Conservation (phyloP, 2,888 invertebrate genomes). For the Lasioglossum morio region DNA sequence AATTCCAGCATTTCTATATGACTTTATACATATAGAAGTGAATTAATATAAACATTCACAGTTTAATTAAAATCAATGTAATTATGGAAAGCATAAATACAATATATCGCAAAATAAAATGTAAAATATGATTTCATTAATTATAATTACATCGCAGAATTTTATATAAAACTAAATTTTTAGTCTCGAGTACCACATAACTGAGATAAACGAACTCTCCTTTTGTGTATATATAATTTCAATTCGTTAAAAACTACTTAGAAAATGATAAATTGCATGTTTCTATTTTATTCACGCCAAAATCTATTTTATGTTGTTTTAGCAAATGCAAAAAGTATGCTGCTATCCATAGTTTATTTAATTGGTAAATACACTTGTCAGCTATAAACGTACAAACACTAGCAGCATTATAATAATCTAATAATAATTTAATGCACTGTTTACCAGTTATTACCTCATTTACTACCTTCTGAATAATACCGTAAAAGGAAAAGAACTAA, state of each 20-base stretch:
- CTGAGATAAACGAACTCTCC: background rate
- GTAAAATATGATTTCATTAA: too few species aligned
- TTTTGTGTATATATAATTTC: background rate
- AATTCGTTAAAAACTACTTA: background rate
- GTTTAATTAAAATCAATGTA: background rate
- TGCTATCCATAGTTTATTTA: background rate
- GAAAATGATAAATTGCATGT: background rate
- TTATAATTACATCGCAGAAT: background rate
- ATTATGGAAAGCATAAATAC: background rate
- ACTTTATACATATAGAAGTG: background rate
- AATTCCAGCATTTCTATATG: background rate
- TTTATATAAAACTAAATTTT: background rate
- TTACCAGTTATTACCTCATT: background rate
- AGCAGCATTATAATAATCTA: background rate
- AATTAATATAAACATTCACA: background rate
- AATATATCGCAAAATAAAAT: too few species aligned
- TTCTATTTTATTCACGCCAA: background rate
- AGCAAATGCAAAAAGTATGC: background rate
- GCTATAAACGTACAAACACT: background rate
- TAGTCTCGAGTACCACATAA: too few species aligned
- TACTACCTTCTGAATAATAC: background rate
- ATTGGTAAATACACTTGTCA: background rate
- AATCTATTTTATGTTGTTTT: background rate
- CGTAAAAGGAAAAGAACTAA: background rate
- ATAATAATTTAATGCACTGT: background rate